Base-by-base conservation (phyloP, 1,140 invertebrate species). In the Drosophila burlai region DNA sequence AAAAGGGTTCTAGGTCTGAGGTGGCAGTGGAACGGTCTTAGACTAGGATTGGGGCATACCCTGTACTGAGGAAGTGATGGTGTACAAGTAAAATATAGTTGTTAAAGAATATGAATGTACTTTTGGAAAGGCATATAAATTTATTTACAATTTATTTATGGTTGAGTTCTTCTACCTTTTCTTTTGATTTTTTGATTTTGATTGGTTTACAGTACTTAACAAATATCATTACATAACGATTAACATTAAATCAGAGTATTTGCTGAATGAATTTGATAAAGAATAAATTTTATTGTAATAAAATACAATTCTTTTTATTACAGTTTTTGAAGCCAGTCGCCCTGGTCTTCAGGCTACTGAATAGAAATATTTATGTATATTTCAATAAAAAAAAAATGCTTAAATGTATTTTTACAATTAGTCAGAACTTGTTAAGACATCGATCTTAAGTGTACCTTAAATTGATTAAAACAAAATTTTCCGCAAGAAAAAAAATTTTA, bases 1-100 rank as follows among this genome's bases (percentile, higher is more conserved):
- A 84, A 87, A 84, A 79, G 78, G 85, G 77, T 83, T 87, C 64
- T 43, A 64, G 50, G 66, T 71, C 62, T 65, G 8, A 40, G 49
- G 49, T 18, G 31, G n/a, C n/a, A 21, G 13, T 15, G 5, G 47
- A 11, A 8, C 2, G 38, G 21, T 16, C 24, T 38, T 21, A 5
- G 31, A 21, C 34, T 18, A 18, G 5, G 18, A 52, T 6, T n/a
- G 4, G 9, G 21, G 2, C 29, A 45, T 71, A 68, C 16, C 24
- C 47, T 29, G 10, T n/a, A n/a, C 1, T 2, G 13, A 16, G 58
- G 10, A 49, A 1, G 6, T 0, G 5, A 13, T 9, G 15, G 15
- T 7, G 3, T 26, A 7, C 1, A 1, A 16, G 2, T 24, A 24
- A 36, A 36, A 54, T 2, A 1, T 2, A 54, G 4, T 36, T 54